Conservation (phyloP, 2,113 vertebrate genomes). For the Lophotis ruficrista region DNA sequence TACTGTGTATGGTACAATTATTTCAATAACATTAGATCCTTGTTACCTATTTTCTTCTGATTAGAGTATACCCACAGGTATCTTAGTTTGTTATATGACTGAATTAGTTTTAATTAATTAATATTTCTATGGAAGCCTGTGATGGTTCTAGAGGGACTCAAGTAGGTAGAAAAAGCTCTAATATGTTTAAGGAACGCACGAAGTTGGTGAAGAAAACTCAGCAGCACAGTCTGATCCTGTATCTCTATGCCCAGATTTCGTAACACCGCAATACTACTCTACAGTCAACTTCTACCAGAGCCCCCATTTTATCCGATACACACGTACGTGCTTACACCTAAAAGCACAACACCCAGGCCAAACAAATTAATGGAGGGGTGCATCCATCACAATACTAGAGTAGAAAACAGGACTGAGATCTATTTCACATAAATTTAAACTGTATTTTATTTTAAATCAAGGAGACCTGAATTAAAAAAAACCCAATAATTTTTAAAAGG, state of each 20-base stretch:
- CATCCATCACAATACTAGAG: neutral
- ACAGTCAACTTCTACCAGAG: neutral
- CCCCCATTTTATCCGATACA: neutral
- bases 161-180: neutral
- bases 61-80: neutral
- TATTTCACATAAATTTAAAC: neutral
- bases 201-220: neutral
- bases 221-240: neutral
- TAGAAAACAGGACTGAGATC: neutral
- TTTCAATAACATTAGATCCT: neutral
- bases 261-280: neutral
- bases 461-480: neutral
- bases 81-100: neutral
- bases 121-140: neutral
- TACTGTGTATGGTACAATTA: neutral
- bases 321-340: neutral
- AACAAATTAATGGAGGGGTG: neutral
- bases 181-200: neutral
- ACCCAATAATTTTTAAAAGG: neutral
- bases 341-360: neutral
- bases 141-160: neutral
- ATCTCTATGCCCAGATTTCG: neutral
- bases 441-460: neutral
- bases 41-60: neutral
- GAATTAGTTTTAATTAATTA: neutral